Conservation (phyloP, 2,797 vertebrate genomes). For the Podargus strigoides region DNA sequence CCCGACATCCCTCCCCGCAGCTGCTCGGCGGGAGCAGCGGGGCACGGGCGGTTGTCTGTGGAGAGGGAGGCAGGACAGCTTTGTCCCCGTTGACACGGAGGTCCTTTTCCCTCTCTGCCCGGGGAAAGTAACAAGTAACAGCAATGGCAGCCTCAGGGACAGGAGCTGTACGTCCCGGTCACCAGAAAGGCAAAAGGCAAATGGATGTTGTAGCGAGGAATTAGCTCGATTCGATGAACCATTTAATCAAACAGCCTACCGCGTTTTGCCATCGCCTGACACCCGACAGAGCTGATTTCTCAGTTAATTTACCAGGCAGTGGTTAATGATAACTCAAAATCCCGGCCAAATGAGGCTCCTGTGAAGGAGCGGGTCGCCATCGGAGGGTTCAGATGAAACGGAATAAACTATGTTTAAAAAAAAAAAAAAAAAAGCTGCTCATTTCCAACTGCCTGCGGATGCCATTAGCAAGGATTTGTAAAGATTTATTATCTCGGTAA, state of each 20-base stretch:
- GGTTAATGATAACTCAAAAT: constrained; percentile 47
- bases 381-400: not conserved
- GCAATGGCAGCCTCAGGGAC: not conserved
- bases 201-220: not conserved
- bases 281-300: constrained; percentile 6
- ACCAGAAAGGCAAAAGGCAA: not conserved
- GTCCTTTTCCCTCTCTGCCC: not conserved
- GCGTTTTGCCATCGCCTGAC: not conserved
- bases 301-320: constrained; percentile 30
- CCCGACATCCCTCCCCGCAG: not conserved
- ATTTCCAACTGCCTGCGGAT: constrained; percentile 42
- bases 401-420: not conserved
- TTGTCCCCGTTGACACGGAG: not conserved
- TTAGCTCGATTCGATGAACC: constrained; percentile 31
- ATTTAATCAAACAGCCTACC: constrained; percentile 7
- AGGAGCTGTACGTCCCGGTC: not conserved
- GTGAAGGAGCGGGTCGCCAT: not conserved
- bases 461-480: constrained; percentile 40
- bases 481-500: constrained; percentile 42
- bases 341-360: constrained; percentile 7
- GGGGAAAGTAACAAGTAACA: not conserved
- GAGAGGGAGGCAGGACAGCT: not conserved
- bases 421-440: not conserved
- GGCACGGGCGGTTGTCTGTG: accelerated
- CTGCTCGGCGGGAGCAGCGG: not conserved